phyloP scores from a whole-genome alignment of 2,797 vertebrate species.

The Spinus pinus region DNA sequence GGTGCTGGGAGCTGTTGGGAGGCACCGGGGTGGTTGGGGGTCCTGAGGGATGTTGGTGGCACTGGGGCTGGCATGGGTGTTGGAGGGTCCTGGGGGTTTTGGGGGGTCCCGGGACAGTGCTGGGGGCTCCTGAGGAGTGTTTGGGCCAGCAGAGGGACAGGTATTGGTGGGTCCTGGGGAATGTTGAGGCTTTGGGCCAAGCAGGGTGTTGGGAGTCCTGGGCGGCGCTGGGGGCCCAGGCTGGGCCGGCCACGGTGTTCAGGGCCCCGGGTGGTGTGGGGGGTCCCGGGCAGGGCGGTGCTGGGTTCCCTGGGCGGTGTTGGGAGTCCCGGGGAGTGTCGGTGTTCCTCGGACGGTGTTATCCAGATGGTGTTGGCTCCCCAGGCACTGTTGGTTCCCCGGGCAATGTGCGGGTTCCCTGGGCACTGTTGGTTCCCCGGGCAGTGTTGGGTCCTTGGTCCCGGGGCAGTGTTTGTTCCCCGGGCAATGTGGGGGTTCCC shows the following conservation, averaged over 20 bases:
- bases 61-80: no score
- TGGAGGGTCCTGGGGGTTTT: not conserved
- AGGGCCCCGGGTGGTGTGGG: not conserved
- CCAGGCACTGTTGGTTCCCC: not conserved
- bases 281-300: not conserved
- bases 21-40: not conserved
- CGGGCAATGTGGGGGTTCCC: not conserved
- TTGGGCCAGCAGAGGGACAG: not conserved
- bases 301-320: no score
- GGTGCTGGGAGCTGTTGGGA: not conserved
- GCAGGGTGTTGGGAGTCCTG: not conserved
- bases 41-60: not conserved
- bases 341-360: not conserved
- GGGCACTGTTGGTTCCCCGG: no score
- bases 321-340: no score
- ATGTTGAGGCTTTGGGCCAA: fast-evolving
- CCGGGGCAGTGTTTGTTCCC: not conserved
- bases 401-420: no score
- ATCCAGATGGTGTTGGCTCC: no score
- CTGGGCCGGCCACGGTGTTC: not conserved
- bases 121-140: not conserved
- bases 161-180: not conserved
- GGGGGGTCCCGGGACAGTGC: fast-evolving
- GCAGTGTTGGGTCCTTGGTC: no score
- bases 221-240: not conserved